Conservation (phyloP, 2,113 vertebrate genomes). For the Mus pahari region DNA sequence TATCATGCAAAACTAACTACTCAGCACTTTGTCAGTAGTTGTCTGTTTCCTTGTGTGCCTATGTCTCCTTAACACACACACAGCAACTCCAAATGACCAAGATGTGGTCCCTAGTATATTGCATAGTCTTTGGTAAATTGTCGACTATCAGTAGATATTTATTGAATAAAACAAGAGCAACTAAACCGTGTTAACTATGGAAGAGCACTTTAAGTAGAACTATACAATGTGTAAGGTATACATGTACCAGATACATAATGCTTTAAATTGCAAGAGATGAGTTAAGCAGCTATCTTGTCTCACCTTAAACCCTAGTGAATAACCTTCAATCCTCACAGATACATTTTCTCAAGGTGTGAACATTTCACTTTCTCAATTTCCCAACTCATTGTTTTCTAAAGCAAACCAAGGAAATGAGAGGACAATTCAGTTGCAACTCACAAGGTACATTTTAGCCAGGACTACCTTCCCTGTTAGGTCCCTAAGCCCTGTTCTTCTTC, state of each 20-base stretch:
- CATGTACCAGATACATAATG: neutral
- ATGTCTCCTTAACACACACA: neutral
- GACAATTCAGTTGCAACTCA: neutral
- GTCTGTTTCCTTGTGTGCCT: neutral
- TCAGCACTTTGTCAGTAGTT: neutral
- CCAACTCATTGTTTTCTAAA: neutral
- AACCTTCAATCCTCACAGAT: neutral
- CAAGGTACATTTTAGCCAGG: neutral
- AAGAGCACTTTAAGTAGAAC: neutral
- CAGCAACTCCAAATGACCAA: neutral
- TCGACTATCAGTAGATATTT: neutral
- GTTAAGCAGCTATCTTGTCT: neutral
- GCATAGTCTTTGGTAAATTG: neutral
- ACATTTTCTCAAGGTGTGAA: neutral
- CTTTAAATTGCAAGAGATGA: constrained; percentile 32
- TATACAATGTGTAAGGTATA: neutral
- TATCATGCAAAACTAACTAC: neutral
- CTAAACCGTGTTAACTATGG: neutral
- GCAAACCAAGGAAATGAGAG: constrained; percentile 24
- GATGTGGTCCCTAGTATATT: too few species aligned
- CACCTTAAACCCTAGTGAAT: neutral
- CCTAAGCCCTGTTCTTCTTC: neutral
- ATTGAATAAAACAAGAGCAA: constrained; percentile 2
- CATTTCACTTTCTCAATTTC: constrained; percentile 10
- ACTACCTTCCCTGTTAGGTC: neutral